A percentile compares a stretch with the other conserved stretches of the same genome.
Evolutionary conservation across 2,888 invertebrate genomes (phyloP).

Genomic region (Tricholauxania praeusta): DNA sequence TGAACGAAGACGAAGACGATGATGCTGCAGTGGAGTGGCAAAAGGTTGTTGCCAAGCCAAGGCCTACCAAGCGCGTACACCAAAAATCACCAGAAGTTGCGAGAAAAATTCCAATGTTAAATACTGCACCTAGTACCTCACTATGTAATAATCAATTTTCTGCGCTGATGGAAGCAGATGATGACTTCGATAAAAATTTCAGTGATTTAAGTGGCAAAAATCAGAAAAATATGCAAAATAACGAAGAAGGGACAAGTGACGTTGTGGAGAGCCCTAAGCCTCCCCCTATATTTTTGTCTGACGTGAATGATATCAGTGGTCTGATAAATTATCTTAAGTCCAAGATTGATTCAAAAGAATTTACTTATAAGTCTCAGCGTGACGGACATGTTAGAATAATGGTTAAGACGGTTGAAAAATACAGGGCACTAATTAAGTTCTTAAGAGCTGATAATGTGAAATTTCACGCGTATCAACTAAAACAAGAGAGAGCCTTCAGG

Average conservation of each 20-base stretch:
- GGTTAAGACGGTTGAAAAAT: slow-evolving; percentile 27
- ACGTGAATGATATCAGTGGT: background rate
- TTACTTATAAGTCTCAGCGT: slow-evolving; percentile 26
- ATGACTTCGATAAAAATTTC: no score
- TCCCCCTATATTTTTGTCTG: slow-evolving; percentile 27
- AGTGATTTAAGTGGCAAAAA: no score
- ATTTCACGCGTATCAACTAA: slow-evolving; percentile 34
- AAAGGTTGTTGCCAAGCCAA: no score
- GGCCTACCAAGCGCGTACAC: no score
- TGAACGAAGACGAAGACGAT: no score
- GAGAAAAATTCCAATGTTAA: background rate
- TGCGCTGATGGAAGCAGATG: no score
- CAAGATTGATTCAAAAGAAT: slow-evolving; percentile 15
- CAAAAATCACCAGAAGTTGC: no score
- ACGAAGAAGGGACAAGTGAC: no score
- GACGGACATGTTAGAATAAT: slow-evolving; percentile 31
- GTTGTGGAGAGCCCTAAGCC: slow-evolving; percentile 1
- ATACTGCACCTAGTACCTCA: background rate
- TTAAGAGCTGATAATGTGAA: slow-evolving; percentile 21
- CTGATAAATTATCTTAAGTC: slow-evolving; percentile 12
- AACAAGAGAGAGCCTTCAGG: no score
- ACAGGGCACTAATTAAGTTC: slow-evolving; percentile 22
- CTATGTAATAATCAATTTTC: no score
- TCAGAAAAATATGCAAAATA: no score
- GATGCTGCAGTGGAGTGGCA: no score